These are phyloP conservation scores for Dicaeum eximium DNA, from an alignment of 2,113 vertebrate species.

Conservation along the genomic window DNA sequence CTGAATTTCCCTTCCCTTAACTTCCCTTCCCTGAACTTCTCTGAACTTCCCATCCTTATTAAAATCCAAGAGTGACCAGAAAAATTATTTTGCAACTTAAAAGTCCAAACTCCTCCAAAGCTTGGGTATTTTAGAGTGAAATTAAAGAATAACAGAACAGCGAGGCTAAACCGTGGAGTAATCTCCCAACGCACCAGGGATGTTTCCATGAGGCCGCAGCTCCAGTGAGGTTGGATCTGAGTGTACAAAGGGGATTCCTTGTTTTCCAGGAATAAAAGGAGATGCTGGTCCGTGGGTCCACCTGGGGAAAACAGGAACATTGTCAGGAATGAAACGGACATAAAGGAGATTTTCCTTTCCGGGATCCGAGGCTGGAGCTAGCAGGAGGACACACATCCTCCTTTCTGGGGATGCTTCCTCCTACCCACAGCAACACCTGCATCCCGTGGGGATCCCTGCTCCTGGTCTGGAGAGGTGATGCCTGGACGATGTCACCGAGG, in stretches of 20 bases:
- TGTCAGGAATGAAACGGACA: background rate
- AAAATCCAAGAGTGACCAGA: background rate
- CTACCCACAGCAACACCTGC: background rate
- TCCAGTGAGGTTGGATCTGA: background rate
- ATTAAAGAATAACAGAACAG: background rate
- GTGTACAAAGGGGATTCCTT: background rate
- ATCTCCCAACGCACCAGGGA: background rate
- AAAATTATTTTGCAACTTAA: background rate
- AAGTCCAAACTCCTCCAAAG: background rate
- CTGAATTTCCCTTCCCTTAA: no score
- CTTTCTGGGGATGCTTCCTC: background rate
- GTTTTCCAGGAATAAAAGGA: background rate
- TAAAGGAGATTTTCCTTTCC: background rate
- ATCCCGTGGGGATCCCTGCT: rapidly evolving
- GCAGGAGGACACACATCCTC: background rate
- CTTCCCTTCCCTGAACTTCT: no score
- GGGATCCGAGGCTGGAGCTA: rapidly evolving
- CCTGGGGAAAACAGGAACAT: background rate
- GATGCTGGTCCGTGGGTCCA: background rate
- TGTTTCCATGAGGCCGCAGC: background rate
- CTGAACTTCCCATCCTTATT: background rate
- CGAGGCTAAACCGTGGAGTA: rapidly evolving
- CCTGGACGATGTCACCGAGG: rapidly evolving
- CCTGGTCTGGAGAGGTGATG: background rate
- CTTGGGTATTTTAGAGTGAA: background rate